Conservation (phyloP, 1,140 invertebrate genomes). For the Rhynchophorus ferrugineus region DNA sequence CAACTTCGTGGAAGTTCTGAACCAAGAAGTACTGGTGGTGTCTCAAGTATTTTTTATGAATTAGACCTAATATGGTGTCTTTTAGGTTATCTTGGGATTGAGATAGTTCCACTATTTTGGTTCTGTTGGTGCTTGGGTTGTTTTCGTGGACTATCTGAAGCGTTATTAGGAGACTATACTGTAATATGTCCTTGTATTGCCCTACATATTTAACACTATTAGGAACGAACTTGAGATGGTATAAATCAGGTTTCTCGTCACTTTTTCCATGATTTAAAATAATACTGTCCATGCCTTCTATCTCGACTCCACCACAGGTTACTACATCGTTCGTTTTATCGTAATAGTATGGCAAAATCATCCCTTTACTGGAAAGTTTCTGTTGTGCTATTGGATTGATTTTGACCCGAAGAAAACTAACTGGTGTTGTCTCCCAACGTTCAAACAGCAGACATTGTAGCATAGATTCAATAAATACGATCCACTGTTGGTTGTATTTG, state of each 20-base stretch:
- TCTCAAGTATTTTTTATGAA: background rate
- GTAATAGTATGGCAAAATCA: background rate
- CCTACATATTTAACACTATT: background rate
- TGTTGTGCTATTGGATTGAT: background rate
- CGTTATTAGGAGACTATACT: background rate
- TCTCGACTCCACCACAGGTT: background rate
- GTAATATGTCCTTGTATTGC: background rate
- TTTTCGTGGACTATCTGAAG: background rate
- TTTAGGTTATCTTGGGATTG: background rate
- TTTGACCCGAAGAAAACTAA: background rate
- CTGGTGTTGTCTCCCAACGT: background rate
- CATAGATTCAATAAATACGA: background rate
- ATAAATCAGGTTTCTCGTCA: background rate
- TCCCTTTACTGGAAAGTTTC: background rate
- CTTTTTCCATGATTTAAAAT: background rate
- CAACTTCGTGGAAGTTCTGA: background rate
- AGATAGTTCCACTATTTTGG: background rate
- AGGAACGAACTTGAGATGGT: background rate
- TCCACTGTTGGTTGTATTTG: background rate
- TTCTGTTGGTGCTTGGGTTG: background rate
- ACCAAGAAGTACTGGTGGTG: background rate
- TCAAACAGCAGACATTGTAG: background rate
- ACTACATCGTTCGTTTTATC: background rate
- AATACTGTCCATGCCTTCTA: background rate
- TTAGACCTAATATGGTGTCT: background rate